Evolutionary conservation across 2,888 invertebrate genomes (phyloP), one percentile per base, ranked within the genome.

Genomic region (Dicyrtomina minuta): DNA sequence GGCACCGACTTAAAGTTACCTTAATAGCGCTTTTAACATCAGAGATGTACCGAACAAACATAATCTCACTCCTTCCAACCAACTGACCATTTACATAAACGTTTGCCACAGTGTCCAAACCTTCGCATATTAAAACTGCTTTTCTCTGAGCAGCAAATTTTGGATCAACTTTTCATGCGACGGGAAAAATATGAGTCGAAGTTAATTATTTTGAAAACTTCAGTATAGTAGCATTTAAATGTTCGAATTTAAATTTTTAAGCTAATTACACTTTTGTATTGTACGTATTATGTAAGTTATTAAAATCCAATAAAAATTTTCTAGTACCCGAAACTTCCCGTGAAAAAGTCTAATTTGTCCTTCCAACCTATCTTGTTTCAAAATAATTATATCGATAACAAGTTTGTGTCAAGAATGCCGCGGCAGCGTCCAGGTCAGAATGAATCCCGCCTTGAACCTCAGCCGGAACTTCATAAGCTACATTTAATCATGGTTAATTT

Each of bases 381-480:
- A 89, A 84, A 82, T 96, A 96, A 81, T 95, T 94, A 79, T 86
- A 88, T 10, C 87, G 85, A 65, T 83, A 83, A 75, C 92, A 87
- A 74, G 89, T 86, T 20, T 60, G 60, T 61, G 82, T 81, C 5
- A 76, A 74, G 71, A 91, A 86, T 24, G 88, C 79, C 0, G 84
- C 83, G 27, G 84, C 85, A n/a, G 82, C 83, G 74, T 84, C 83
- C 72, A 93, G 83, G 81, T 91, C 92, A 0, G 89, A 86, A 80
- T 91, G 92, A 74, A 92, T 87, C 20, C 90, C 90, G 12, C 92
- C 92, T 5, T 93, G 93, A 4, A 93, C 90, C 1, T 80, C 82
- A 1, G 86, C 89, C 0, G 80, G 77, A 1, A 85, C 82, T 6
- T 77, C 74, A 56, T 8, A 33, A 33, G 8, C 33, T 33, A 5